phyloP scores from a whole-genome alignment of 1,140 invertebrate genomes.

The Aphidius gifuensis region DNA sequence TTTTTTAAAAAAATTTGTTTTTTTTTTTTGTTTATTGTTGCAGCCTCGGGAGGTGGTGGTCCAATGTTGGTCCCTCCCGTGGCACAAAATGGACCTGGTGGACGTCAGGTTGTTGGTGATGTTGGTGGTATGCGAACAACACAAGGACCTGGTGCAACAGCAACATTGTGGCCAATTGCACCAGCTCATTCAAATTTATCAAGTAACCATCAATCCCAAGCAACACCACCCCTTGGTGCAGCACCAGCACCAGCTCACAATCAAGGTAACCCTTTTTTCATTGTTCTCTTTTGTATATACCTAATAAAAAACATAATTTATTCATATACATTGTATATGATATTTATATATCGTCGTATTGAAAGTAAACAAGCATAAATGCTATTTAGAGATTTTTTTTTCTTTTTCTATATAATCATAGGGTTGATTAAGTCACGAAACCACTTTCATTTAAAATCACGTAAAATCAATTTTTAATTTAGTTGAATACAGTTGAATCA shows the following conservation, averaged over 20 bases:
- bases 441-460: no score
- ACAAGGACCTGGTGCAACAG: conserved; percentile 38
- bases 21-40: conserved; percentile 23
- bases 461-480: no score
- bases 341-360: no score
- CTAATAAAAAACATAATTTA: no score
- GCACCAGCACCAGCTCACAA: conserved; percentile 55
- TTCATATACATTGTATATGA: no score
- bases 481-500: no score
- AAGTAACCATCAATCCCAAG: conserved; percentile 44
- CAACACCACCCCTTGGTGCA: conserved; percentile 51
- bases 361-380: no score
- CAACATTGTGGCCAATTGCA: conserved; percentile 57
- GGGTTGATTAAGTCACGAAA: no score
- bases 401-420: no score
- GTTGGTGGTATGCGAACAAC: conserved; percentile 41
- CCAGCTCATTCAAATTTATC: conserved; percentile 49
- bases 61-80: conserved; percentile 55
- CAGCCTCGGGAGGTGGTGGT: conserved; percentile 55
- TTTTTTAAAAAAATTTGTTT: no score
- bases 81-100: conserved; percentile 44
- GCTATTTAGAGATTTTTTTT: no score
- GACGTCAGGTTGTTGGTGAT: conserved; percentile 46
- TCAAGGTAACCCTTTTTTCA: conserved; percentile 42
- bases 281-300: conserved; percentile 1